Evolutionary conservation across 2,113 vertebrate genomes (phyloP), one percentile per base, ranked within the genome.

Genomic region (Chinchilla lanigera): DNA sequence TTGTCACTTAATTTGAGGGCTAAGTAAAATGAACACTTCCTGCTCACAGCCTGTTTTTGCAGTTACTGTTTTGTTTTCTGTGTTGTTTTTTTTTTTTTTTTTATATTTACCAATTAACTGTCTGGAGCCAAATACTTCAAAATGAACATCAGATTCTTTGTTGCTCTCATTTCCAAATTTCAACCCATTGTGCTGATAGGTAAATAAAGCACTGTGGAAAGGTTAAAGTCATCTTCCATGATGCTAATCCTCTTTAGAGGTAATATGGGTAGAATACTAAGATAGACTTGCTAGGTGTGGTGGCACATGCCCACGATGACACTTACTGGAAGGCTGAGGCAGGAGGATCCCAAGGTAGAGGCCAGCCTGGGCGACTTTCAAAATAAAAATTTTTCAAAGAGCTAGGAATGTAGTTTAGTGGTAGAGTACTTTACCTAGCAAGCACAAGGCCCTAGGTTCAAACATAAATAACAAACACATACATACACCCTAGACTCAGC

Each of bases 61-160:
- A 94, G 58, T 93, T 84, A 87, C n/a, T 28, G n/a, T n/a, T n/a
- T n/a, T n/a, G n/a, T n/a, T n/a, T n/a, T n/a, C n/a, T n/a, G n/a
- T n/a, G n/a, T n/a, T n/a, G n/a, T 50, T 50, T 61, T 60, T 60
- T 60, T 60, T 26, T 60, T 24, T 26, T 58, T 58, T 58, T 58
- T 19, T 19, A 20, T 60, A 78, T 30, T 38, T 54, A 67, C 44
- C 63, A 94, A 92, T 14, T 17, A 44, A 90, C 22, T 19, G 28
- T 54, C 35, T 38, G 7, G 24, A 88, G 58, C 19, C 47, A 93
- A 93, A 50, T 16, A 13, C 81, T 85, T 71, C 33, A 35, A 20
- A 89, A 95, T 96, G 86, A 94, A 61, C 61, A 33, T 63, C 28
- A 50, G 35, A 30, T 50, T 86, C 61, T 80, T 30, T 69, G 65